Evolutionary conservation across 2,113 vertebrate species (phyloP), one percentile per base, ranked within the genome.

Genomic region (Rhombomys opimus): DNA sequence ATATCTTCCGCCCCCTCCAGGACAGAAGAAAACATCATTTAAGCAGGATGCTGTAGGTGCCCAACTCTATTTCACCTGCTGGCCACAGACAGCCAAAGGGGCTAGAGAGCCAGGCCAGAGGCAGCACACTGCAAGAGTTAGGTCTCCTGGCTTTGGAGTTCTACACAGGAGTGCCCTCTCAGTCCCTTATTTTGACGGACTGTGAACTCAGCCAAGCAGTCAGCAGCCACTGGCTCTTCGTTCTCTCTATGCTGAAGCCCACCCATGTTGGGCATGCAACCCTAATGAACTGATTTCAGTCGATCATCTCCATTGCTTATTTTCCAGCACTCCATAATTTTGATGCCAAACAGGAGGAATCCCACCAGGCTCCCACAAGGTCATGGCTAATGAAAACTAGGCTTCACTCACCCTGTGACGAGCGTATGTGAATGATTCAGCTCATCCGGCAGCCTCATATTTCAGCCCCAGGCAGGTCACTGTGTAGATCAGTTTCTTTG

Each of bases 401-500:
- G 73, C 84, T 35, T 92, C 46, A 54, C 63, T 27, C 78, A 41
- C 50, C 52, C 52, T 68, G 50, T 52, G 3, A 61, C 78, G n/a
- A 22, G 38, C 35, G 41, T 61, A 4, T 89, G 52, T 52, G 90
- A 87, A 25, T 82, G 90, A 84, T 15, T 35, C 18, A 35, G 84
- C 77, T 95, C 57, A n/a, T 92, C 86, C 72, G 86, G 73, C 54
- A 89, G 80, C 50, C 38, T 46, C 82, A 18, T 46, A 96, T 96
- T 96, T 77, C 90, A 96, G 86, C 90, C 93, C 70, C 15, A 20
- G 86, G 65, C 81, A 94, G 95, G 95, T 97, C 89, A 93, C 95
- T 93, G 97, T 92, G 95, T 96, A 1, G 89, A 32, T 90, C 88
- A 76, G 77, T 96, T 82, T 94, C 92, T 97, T 97, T 92, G 90